Evolutionary conservation across 2,797 vertebrate species (phyloP).

Genomic region (Ibycter americanus): DNA sequence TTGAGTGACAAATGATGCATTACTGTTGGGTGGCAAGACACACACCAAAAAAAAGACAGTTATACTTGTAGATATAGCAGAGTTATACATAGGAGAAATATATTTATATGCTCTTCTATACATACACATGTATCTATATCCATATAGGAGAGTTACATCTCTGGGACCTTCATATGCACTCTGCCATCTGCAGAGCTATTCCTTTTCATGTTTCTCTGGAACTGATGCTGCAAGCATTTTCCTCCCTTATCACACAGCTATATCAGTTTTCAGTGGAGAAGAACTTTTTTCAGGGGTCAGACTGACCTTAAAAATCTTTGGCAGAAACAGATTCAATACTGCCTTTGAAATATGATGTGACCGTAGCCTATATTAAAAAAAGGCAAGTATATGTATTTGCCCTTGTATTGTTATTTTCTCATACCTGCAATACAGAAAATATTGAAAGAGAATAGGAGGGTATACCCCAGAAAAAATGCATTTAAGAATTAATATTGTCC

Average conservation of each 20-base stretch:
- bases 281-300: not conserved
- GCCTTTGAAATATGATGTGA: not conserved
- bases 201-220: not conserved
- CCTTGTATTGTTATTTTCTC: not conserved
- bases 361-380: not conserved
- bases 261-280: not conserved
- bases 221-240: not conserved
- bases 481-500: not conserved
- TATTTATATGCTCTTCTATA: not conserved
- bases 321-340: not conserved
- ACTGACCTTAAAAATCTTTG: not conserved
- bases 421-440: not conserved
- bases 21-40: not conserved
- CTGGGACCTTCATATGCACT: not conserved
- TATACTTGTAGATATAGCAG: not conserved
- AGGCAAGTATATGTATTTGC: not conserved
- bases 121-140: fast-evolving
- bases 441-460: not conserved
- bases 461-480: not conserved
- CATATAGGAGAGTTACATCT: not conserved
- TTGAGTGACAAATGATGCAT: not conserved
- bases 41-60: fast-evolving
- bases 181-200: not conserved
- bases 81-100: not conserved
- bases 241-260: not conserved